A percentile compares a stretch with the other conserved stretches of the same genome.
These are phyloP conservation scores for Esox lucius DNA, from an alignment of 2,797 vertebrate genomes.

Conservation along the genomic window DNA sequence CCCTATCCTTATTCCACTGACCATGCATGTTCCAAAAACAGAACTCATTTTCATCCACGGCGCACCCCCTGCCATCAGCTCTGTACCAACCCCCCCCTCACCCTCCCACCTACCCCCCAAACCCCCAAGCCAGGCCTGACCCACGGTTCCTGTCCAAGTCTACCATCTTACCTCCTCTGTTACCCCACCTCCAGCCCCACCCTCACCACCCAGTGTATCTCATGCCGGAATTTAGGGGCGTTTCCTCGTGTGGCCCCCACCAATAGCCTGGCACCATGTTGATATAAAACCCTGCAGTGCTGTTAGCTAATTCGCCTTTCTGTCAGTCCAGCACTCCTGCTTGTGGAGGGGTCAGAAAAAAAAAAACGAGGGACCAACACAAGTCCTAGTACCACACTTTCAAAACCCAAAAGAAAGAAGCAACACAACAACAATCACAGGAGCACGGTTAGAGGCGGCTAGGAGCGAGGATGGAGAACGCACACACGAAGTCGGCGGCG, in stretches of 20 bases:
- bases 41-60: conserved; percentile 75
- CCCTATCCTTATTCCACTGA: conserved; percentile 84
- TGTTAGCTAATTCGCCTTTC: conserved; percentile 75
- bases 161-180: conserved; percentile 60
- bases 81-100: neutral
- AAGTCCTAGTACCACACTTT: conserved; percentile 57
- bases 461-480: conserved; percentile 82
- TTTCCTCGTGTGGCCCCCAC: conserved; percentile 49
- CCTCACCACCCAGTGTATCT: conserved; percentile 49
- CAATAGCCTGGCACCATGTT: conserved; percentile 58
- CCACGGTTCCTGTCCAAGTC: conserved; percentile 66
- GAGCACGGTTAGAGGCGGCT: conserved; percentile 64
- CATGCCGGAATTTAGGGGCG: conserved; percentile 68
- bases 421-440: conserved; percentile 47
- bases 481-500: conserved; percentile 74
- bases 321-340: conserved; percentile 79
- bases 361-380: conserved; percentile 45
- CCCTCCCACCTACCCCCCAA: conserved; percentile 40
- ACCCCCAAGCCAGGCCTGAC: conserved; percentile 52
- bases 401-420: conserved; percentile 65
- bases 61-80: conserved; percentile 17
- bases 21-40: conserved; percentile 87
- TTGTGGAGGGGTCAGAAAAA: conserved; percentile 61
- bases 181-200: conserved; percentile 58
- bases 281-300: conserved; percentile 72